phyloP scores from a whole-genome alignment of 2,113 vertebrate genomes.

The Brachypodius melanocephalos region DNA sequence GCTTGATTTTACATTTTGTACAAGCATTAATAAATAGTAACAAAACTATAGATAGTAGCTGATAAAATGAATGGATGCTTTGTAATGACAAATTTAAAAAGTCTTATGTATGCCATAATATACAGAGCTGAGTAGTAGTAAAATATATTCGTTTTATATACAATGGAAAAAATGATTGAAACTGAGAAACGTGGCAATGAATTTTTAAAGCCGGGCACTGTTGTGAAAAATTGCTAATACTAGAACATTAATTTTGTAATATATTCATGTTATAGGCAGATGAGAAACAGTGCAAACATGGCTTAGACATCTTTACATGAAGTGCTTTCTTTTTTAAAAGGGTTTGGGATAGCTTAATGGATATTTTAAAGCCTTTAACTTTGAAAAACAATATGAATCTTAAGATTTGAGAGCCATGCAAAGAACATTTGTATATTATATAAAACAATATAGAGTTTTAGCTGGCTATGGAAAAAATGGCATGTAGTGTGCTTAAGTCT shows the following conservation, averaged over 20 bases:
- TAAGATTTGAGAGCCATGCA: neutral
- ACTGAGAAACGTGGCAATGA: neutral
- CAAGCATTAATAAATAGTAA: neutral
- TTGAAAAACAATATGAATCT: neutral
- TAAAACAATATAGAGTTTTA: neutral
- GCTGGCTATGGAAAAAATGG: neutral
- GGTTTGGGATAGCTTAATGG: slow-evolving; percentile 20
- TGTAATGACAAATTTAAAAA: neutral
- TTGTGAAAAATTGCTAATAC: neutral
- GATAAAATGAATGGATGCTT: neutral
- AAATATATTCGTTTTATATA: neutral
- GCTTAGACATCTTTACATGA: slow-evolving; percentile 24
- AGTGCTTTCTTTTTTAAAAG: slow-evolving; percentile 48
- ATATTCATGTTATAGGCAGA: slow-evolving; percentile 36
- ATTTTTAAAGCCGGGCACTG: slow-evolving; percentile 6
- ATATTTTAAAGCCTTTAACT: slow-evolving; percentile 24
- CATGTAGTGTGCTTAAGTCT: neutral
- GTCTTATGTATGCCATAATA: neutral
- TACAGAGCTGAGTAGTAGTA: neutral
- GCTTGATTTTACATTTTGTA: neutral
- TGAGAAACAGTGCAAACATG: slow-evolving; percentile 49
- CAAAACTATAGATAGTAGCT: neutral
- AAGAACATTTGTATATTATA: neutral
- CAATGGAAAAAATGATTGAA: slow-evolving; percentile 32
- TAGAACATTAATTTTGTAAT: slow-evolving; percentile 31